These are phyloP conservation scores for Oscheius myriophilus DNA, from an alignment of 2,888 invertebrate genomes.

Conservation along the genomic window DNA sequence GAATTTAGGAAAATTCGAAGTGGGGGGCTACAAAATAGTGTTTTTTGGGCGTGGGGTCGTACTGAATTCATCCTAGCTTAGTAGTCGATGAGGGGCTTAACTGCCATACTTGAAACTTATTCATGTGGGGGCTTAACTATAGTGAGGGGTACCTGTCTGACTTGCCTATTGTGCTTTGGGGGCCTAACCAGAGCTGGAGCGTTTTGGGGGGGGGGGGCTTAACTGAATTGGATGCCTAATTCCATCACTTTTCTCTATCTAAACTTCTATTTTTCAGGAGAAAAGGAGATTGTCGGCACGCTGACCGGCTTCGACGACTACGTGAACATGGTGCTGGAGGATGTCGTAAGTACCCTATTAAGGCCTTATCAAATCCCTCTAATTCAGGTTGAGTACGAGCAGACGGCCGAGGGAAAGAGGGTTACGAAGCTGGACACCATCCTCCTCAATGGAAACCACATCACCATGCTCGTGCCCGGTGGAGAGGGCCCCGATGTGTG, in stretches of 20 bases:
- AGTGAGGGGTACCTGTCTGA: too few relatives aligned
- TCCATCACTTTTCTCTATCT: neutral
- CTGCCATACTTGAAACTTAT: too few relatives aligned
- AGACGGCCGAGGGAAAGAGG: constrained; percentile 88
- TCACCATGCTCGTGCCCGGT: constrained; percentile 82
- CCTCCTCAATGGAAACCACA: constrained; percentile 96
- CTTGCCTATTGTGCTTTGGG: too few relatives aligned
- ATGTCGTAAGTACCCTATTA: constrained; percentile 23
- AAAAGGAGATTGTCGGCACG: constrained; percentile 98
- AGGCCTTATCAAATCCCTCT: neutral
- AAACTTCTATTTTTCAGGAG: constrained; percentile 71
- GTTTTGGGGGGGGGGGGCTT: too few relatives aligned
- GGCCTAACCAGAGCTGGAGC: too few relatives aligned
- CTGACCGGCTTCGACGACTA: constrained; percentile 78
- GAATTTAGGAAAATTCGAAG: too few relatives aligned
- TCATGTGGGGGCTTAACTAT: too few relatives aligned
- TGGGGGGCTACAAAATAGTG: too few relatives aligned
- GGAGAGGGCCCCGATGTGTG: constrained; percentile 69
- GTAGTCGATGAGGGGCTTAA: too few relatives aligned
- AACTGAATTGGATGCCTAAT: too few relatives aligned
- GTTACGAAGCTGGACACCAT: constrained; percentile 91
- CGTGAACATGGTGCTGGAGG: constrained; percentile 64
- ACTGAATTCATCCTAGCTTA: too few relatives aligned
- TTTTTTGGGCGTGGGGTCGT: too few relatives aligned
- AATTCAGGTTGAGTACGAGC: constrained; percentile 76